Conservation (phyloP, 1,140 invertebrate genomes). For the Lucilia cuprina region DNA sequence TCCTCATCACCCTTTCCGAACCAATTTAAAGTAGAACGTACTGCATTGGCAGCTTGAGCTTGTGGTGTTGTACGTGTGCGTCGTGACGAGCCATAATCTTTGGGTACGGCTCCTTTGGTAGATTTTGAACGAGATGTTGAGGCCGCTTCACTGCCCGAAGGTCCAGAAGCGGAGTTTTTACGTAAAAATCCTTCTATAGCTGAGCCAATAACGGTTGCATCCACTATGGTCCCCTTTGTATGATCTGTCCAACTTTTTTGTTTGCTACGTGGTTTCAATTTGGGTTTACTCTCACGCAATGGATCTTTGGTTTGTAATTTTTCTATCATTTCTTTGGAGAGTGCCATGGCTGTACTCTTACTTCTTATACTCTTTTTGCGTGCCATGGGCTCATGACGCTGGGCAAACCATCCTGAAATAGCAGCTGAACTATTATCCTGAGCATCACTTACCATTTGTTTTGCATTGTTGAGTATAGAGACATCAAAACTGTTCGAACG, state of each 20-base stretch:
- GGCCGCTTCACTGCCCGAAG: conserved; percentile 54
- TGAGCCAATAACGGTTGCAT: conserved; percentile 78
- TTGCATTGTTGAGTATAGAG: conserved; percentile 70
- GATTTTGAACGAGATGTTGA: conserved; percentile 46
- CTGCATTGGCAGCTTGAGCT: conserved; percentile 49
- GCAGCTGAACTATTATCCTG: conserved; percentile 64
- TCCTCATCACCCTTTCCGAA: conserved; percentile 67
- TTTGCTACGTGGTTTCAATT: conserved; percentile 55
- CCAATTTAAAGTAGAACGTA: conserved; percentile 58
- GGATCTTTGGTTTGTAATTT: conserved; percentile 60
- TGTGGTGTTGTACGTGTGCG: conserved; percentile 51
- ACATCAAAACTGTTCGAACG: conserved; percentile 84
- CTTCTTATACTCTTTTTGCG: conserved; percentile 67
- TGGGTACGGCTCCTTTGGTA: conserved; percentile 46
- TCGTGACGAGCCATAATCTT: conserved; percentile 52
- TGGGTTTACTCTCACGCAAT: conserved; percentile 52
- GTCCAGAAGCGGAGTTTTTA: conserved; percentile 64
- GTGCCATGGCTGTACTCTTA: conserved; percentile 64
- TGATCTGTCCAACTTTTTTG: conserved; percentile 56
- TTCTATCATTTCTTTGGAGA: conserved; percentile 66
- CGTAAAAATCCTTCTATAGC: conserved; percentile 82
- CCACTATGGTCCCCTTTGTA: conserved; percentile 65
- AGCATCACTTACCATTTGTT: conserved; percentile 55
- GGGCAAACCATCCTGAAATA: conserved; percentile 76
- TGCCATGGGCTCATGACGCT: conserved; percentile 75